Evolutionary conservation across 2,888 invertebrate species (phyloP).

Genomic region (Aplocera efformata): DNA sequence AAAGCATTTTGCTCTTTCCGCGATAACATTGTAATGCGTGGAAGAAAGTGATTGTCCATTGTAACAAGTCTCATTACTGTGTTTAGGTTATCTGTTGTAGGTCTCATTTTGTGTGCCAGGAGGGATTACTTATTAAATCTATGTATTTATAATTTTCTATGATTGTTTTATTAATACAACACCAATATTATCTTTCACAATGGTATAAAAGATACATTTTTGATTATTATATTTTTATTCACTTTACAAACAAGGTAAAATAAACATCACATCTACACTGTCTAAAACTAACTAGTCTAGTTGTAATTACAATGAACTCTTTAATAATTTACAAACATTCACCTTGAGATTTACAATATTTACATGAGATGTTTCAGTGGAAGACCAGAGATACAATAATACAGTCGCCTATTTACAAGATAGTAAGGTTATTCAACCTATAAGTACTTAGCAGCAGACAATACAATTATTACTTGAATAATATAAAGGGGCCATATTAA

Average conservation of each 20-base stretch:
- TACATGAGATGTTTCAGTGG: constrained; percentile 21
- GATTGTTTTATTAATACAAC: constrained; percentile 45
- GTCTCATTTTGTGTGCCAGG: constrained; percentile 32
- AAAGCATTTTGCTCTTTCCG: too few relatives aligned
- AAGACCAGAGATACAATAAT: neutral
- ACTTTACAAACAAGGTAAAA: too few relatives aligned
- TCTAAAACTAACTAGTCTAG: too few relatives aligned
- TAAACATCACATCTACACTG: too few relatives aligned
- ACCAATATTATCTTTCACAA: neutral
- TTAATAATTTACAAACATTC: constrained; percentile 30
- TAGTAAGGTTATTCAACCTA: too few relatives aligned
- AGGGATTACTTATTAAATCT: constrained; percentile 63
- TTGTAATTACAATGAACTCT: neutral
- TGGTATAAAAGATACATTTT: too few relatives aligned
- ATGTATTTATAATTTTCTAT: constrained; percentile 59
- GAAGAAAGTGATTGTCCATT: constrained; percentile 1
- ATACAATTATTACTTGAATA: too few relatives aligned
- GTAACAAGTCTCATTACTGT: neutral
- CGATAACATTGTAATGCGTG: too few relatives aligned
- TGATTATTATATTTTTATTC: too few relatives aligned
- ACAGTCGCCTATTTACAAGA: too few relatives aligned
- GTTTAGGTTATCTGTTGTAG: neutral
- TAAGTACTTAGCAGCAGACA: too few relatives aligned
- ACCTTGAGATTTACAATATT: constrained; percentile 28
- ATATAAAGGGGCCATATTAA: too few relatives aligned